Evolutionary conservation across 2,888 invertebrate species (phyloP).

Genomic region (Brenthis ino): DNA sequence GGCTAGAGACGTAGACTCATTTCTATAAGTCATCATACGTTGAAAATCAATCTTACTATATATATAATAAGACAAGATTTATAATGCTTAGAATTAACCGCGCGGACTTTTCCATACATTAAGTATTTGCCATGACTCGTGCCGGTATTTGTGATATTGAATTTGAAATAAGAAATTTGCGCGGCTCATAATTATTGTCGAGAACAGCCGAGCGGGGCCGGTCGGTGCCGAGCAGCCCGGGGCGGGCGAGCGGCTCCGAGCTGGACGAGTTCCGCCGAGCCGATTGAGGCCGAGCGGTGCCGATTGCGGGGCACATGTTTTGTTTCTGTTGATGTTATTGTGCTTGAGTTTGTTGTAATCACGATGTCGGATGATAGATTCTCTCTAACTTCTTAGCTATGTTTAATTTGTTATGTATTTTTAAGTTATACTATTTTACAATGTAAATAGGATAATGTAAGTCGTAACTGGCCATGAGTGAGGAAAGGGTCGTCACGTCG

Average conservation of each 20-base stretch:
- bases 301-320: slow-evolving; percentile 48
- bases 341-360: slow-evolving; percentile 75
- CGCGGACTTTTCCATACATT: background rate
- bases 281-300: slow-evolving; percentile 9
- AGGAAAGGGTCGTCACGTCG: slow-evolving; percentile 29
- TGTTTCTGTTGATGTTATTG: slow-evolving; percentile 74
- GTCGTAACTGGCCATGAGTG: slow-evolving; percentile 34
- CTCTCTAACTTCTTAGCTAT: slow-evolving; percentile 67
- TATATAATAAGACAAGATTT: no score
- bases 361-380: slow-evolving; percentile 59
- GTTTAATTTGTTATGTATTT: slow-evolving; percentile 80
- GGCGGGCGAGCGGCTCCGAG: no score
- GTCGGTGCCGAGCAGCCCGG: background rate
- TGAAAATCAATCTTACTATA: no score
- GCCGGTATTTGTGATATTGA: background rate
- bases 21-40: background rate
- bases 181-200: no score
- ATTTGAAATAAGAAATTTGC: no score
- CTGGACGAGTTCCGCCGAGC: background rate
- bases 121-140: background rate
- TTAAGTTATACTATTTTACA: slow-evolving; percentile 74
- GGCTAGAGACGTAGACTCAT: background rate
- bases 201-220: background rate
- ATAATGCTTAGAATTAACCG: no score
- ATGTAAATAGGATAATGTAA: slow-evolving; percentile 43